These are phyloP conservation scores for Myopa testacea DNA, from an alignment of 2,888 invertebrate species.

Conservation along the genomic window DNA sequence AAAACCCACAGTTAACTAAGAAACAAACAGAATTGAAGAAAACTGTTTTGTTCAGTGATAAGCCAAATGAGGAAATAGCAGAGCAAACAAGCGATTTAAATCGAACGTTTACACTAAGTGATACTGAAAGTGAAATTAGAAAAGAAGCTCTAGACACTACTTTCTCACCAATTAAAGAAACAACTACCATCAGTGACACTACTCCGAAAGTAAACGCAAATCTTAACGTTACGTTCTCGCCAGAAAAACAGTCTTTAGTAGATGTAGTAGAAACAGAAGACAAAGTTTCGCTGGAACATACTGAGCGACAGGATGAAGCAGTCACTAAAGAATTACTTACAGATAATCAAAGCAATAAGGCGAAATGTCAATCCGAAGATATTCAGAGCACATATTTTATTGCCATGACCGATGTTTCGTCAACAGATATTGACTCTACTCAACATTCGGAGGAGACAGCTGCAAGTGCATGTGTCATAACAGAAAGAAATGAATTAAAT, in stretches of 20 bases:
- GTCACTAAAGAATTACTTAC: not conserved
- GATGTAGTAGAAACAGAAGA: constrained; percentile 16
- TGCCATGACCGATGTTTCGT: not conserved
- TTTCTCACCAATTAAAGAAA: constrained; percentile 38
- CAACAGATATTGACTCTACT: not conserved
- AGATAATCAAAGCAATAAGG: not conserved
- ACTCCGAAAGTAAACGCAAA: not conserved
- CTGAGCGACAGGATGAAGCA: not conserved
- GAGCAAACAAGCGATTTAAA: constrained; percentile 48
- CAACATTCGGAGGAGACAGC: not conserved
- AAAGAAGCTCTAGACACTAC: constrained; percentile 39
- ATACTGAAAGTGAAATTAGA: not conserved
- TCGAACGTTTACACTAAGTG: constrained; percentile 54
- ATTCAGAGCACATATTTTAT: not conserved
- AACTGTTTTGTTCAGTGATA: constrained; percentile 31
- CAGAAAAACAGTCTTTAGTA: constrained; percentile 37
- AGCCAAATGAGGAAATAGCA: constrained; percentile 22
- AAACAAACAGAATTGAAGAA: constrained; percentile 23
- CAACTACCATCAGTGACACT: not conserved
- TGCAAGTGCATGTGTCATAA: constrained; percentile 13
- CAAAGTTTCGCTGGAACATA: not conserved
- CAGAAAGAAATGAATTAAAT: not conserved
- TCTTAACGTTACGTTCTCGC: constrained; percentile 44
- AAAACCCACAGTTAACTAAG: constrained; percentile 24
- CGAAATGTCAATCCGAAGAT: not conserved